Percentiles rank a stretch among this genome's conserved stretches.
Conservation (phyloP, 2,888 invertebrate genomes). For the Ophraella communa region DNA sequence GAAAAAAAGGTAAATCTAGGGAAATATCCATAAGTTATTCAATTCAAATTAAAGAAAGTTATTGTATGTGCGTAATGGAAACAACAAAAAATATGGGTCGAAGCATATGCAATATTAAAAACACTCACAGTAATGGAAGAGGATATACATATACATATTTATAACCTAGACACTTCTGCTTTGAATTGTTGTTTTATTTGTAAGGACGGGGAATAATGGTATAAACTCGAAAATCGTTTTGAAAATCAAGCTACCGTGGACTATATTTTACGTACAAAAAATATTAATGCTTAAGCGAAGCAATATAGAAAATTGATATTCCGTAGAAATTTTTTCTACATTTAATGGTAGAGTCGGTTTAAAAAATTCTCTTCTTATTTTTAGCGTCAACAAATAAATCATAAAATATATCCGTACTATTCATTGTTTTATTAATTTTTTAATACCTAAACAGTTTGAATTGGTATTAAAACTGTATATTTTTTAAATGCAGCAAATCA, state of each 20-base stretch:
- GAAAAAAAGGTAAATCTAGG: too few relatives aligned
- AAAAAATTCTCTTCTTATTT: too few relatives aligned
- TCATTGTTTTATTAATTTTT: too few relatives aligned
- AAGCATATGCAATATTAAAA: slow-evolving; percentile 36
- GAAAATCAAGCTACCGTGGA: slow-evolving; percentile 14
- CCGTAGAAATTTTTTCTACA: not conserved
- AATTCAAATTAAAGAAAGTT: slow-evolving; percentile 23
- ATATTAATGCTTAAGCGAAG: too few relatives aligned
- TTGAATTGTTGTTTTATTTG: slow-evolving; percentile 31
- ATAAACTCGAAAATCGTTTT: slow-evolving; percentile 26
- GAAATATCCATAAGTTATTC: slow-evolving; percentile 16
- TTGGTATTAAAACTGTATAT: too few relatives aligned
- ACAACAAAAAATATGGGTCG: slow-evolving; percentile 25
- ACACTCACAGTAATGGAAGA: slow-evolving; percentile 37
- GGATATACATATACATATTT: slow-evolving; percentile 33
- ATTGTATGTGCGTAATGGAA: slow-evolving; percentile 24
- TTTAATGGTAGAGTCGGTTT: too few relatives aligned
- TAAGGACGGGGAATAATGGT: slow-evolving; percentile 26
- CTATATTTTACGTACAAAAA: slow-evolving; percentile 7
- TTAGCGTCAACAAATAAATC: too few relatives aligned
- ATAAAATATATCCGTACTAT: too few relatives aligned
- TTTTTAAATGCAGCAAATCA: too few relatives aligned
- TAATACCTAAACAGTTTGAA: too few relatives aligned
- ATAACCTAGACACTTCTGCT: slow-evolving; percentile 32
- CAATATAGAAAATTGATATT: not conserved